phyloP scores from a whole-genome alignment of 2,113 vertebrate species.

The Paramisgurnus dabryanus region DNA sequence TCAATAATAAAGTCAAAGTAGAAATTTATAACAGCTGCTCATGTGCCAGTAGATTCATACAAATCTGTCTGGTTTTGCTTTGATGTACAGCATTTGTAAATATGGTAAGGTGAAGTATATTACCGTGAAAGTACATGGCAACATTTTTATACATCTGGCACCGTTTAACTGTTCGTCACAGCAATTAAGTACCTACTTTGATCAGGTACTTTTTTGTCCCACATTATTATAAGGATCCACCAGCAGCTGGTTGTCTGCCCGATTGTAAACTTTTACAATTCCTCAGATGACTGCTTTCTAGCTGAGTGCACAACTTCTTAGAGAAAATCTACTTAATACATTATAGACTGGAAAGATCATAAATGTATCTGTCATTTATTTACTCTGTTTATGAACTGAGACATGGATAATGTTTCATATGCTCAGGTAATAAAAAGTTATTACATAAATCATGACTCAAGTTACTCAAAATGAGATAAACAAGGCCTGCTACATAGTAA shows the following conservation, averaged over 20 bases:
- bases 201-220: background rate
- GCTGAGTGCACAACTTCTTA: too few species aligned
- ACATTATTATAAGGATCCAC: too few species aligned
- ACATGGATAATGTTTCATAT: background rate
- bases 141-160: background rate
- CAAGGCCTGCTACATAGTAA: too few species aligned
- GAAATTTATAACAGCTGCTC: background rate
- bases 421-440: too few species aligned
- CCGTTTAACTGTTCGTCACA: background rate
- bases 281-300: background rate
- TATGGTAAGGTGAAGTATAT: conserved; percentile 2
- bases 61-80: conserved; percentile 14
- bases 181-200: conserved; percentile 23
- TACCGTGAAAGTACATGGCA: background rate
- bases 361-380: background rate
- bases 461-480: too few species aligned
- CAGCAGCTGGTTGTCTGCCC: background rate
- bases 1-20: background rate
- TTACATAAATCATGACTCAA: background rate
- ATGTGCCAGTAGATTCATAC: background rate
- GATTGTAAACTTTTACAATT: background rate
- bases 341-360: background rate
- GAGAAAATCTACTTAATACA: background rate
- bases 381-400: background rate
- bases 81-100: background rate